Evolutionary conservation across 2,113 vertebrate genomes (phyloP).

Genomic region (Saccopteryx bilineata): DNA sequence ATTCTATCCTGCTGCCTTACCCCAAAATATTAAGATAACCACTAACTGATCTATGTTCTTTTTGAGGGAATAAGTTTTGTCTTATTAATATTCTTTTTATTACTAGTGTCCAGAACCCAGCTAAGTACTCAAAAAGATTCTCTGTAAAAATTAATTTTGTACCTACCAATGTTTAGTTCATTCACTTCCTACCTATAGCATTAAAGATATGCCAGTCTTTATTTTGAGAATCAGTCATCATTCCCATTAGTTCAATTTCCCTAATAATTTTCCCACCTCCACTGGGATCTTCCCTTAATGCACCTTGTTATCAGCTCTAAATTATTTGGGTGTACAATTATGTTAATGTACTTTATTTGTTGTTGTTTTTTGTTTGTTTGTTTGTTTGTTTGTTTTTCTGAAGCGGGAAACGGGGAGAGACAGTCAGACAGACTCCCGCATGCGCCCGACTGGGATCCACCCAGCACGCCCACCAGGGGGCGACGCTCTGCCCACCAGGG

Average conservation of each 20-base stretch:
- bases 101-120: not conserved
- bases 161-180: not conserved
- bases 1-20: not conserved
- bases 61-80: not conserved
- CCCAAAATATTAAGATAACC: not conserved
- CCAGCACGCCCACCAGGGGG: too few relatives aligned
- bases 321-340: not conserved
- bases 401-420: too few relatives aligned
- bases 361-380: too few relatives aligned
- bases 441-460: too few relatives aligned
- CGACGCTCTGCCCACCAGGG: too few relatives aligned
- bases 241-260: not conserved
- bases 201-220: constrained; percentile 1
- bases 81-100: constrained; percentile 15
- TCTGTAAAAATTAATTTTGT: constrained; percentile 48
- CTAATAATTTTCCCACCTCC: not conserved
- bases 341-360: not conserved
- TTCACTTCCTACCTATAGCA: constrained; percentile 32
- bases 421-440: too few relatives aligned
- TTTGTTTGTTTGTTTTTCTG: too few relatives aligned
- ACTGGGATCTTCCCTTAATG: not conserved
- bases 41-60: not conserved
- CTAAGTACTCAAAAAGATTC: not conserved
- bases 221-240: not conserved
- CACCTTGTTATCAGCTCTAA: not conserved